phyloP scores from a whole-genome alignment of 2,888 invertebrate species.

The Antheraea yamamai region DNA sequence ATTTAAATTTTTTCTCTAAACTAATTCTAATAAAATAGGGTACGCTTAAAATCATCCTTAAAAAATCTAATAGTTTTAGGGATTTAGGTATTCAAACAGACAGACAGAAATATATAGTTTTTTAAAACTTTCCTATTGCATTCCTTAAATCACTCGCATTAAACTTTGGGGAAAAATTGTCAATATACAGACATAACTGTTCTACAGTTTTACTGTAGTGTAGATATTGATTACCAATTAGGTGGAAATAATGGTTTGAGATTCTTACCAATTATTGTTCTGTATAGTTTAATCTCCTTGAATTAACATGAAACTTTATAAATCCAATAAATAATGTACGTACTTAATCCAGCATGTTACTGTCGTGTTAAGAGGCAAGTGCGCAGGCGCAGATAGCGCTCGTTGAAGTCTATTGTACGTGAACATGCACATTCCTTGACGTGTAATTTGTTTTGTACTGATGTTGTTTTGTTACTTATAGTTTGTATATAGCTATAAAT shows the following conservation, averaged over 20 bases:
- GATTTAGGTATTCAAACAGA: no score
- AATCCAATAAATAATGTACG: conserved; percentile 8
- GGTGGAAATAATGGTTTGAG: not conserved
- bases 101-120: no score
- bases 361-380: conserved; percentile 24
- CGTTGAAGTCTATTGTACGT: conserved; percentile 60
- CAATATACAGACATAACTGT: no score
- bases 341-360: conserved; percentile 25
- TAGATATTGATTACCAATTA: not conserved
- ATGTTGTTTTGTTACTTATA: not conserved
- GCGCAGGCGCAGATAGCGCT: conserved; percentile 46
- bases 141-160: no score
- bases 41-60: no score
- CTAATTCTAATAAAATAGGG: no score
- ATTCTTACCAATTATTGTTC: not conserved
- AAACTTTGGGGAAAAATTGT: no score
- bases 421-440: conserved; percentile 15
- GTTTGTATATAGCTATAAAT: not conserved
- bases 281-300: not conserved
- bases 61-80: no score
- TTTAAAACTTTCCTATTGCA: no score
- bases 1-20: no score
- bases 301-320: not conserved
- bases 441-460: not conserved
- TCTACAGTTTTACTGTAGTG: no score